Percentiles rank a stretch among this genome's conserved stretches.
Evolutionary conservation across 2,797 vertebrate genomes (phyloP).

Genomic region (Anguilla anguilla): DNA sequence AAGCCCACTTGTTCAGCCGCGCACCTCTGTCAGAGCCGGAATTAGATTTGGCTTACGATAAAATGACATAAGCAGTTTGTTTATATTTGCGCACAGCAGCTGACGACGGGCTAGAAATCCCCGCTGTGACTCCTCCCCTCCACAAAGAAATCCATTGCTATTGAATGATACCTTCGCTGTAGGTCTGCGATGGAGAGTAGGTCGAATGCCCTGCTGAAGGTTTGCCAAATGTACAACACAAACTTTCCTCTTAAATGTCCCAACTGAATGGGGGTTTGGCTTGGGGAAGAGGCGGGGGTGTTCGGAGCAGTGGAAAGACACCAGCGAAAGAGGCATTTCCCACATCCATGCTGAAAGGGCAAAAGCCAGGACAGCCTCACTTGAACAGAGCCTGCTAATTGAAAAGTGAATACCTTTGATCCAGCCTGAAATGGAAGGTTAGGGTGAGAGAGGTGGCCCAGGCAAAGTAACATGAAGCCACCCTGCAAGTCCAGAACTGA

Average conservation of each 20-base stretch:
- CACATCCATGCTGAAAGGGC: conserved; percentile 30
- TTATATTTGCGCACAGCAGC: background rate
- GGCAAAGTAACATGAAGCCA: background rate
- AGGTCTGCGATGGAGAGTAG: background rate
- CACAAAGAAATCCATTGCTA: background rate
- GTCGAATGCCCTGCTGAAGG: background rate
- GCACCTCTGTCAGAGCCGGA: conserved; percentile 8
- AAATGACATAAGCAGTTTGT: conserved; percentile 3
- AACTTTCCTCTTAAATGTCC: background rate
- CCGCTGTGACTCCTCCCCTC: background rate
- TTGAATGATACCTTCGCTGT: background rate
- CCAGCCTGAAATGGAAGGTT: conserved; percentile 4
- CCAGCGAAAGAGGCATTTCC: conserved; percentile 29
- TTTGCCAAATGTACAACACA: conserved; percentile 23
- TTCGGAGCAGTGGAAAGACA: conserved; percentile 14
- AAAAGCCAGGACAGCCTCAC: conserved; percentile 19
- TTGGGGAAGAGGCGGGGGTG: background rate
- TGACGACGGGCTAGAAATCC: background rate
- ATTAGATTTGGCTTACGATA: background rate
- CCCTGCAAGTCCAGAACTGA: background rate
- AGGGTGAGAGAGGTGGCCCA: background rate
- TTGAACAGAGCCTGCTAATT: conserved; percentile 34
- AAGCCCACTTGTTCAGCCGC: background rate
- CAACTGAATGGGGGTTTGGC: background rate
- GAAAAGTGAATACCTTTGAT: conserved; percentile 28